A percentile compares a stretch with the other conserved stretches of the same genome.
These are phyloP conservation scores for Melanotaenia parkinsoni DNA, from an alignment of 2,797 vertebrate genomes.

Conservation along the genomic window DNA sequence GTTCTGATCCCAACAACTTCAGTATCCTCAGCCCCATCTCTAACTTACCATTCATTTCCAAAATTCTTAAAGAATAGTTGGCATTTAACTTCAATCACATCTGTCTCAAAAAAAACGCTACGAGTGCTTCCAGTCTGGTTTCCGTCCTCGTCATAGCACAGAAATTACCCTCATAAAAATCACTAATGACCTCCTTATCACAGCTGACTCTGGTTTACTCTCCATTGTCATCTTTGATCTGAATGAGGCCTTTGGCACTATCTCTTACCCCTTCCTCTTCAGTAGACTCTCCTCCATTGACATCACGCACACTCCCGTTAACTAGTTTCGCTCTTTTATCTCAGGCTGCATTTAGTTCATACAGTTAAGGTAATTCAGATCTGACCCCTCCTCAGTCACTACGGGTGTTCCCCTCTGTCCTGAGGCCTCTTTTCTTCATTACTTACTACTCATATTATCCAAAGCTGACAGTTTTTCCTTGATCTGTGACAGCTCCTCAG, in stretches of 20 bases:
- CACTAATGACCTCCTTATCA: neutral
- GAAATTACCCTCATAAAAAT: neutral
- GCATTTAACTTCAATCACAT: neutral
- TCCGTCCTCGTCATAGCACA: neutral
- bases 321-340: neutral
- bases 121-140: neutral
- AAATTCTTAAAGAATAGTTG: neutral
- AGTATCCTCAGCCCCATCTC: neutral
- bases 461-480: neutral
- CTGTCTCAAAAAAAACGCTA: neutral
- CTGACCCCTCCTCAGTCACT: too few species aligned
- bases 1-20: neutral
- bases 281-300: neutral
- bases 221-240: conserved; percentile 1
- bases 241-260: neutral
- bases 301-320: neutral
- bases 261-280: neutral
- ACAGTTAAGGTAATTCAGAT: neutral
- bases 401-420: neutral
- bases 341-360: neutral
- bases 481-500: neutral
- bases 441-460: neutral
- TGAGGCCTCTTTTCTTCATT: neutral
- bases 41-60: neutral
- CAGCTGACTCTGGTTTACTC: neutral